Evolutionary conservation across 2,888 invertebrate genomes (phyloP).

Genomic region (Eupithecia subfuscata): DNA sequence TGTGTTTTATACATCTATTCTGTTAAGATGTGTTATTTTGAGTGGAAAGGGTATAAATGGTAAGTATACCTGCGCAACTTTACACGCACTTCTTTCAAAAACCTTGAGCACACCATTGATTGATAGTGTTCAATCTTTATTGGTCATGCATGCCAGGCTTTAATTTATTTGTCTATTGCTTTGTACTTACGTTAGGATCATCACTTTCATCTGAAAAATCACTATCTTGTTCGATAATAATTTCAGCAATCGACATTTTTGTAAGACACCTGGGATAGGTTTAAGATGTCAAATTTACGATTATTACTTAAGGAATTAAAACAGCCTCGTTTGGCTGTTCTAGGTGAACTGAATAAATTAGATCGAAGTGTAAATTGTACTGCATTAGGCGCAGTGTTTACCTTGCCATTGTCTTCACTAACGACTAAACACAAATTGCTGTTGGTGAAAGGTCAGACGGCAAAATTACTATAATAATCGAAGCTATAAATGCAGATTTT

Average conservation of each 20-base stretch:
- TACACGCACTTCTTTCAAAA: neutral
- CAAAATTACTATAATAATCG: conserved; percentile 35
- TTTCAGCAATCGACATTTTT: conserved; percentile 47
- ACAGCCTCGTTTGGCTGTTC: conserved; percentile 23
- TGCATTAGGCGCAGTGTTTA: conserved; percentile 54
- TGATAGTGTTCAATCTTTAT: neutral
- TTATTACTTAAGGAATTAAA: neutral
- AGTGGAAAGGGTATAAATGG: neutral
- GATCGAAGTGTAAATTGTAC: conserved; percentile 54
- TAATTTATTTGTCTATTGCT: conserved; percentile 25
- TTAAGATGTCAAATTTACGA: neutral
- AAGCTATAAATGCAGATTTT: conserved; percentile 13
- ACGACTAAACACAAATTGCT: conserved; percentile 27
- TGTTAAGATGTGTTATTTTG: neutral
- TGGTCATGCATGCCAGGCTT: neutral
- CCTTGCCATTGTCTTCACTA: conserved; percentile 43
- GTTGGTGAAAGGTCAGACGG: conserved; percentile 35
- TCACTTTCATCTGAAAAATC: conserved; percentile 57
- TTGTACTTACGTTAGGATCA: conserved; percentile 66
- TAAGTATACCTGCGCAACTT: neutral
- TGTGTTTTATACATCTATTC: neutral
- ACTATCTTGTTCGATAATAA: conserved; percentile 25
- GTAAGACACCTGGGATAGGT: neutral
- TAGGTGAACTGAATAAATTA: conserved; percentile 42
- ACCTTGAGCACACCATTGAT: too few relatives aligned